Evolutionary conservation across 2,797 vertebrate genomes (phyloP).

Genomic region (Tokudaia tokunoshimensis): DNA sequence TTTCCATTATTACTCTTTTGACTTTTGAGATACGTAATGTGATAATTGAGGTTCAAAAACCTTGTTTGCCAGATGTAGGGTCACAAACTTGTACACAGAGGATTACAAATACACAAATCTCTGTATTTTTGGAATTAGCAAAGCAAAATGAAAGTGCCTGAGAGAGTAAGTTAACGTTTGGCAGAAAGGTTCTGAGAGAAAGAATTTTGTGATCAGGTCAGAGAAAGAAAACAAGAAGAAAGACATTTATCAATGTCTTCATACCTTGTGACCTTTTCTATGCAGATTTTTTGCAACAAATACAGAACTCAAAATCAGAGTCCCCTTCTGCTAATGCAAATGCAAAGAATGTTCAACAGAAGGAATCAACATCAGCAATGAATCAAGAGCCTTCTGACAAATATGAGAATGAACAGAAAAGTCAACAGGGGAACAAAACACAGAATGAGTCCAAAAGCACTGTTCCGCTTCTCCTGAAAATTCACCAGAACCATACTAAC

Average conservation of each 20-base stretch:
- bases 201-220: not conserved
- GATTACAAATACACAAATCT: not conserved
- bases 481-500: rapidly evolving
- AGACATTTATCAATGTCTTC: not conserved
- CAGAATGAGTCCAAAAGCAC: too few relatives aligned
- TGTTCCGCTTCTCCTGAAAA: too few relatives aligned
- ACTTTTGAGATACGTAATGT: not conserved
- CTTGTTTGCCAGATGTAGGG: not conserved
- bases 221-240: not conserved
- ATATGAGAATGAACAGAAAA: too few relatives aligned
- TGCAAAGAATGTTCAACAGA: too few relatives aligned
- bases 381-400: too few relatives aligned
- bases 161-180: not conserved
- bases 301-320: not conserved
- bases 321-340: too few relatives aligned
- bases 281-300: not conserved
- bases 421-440: too few relatives aligned
- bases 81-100: not conserved
- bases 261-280: not conserved
- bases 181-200: not conserved
- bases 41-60: too few relatives aligned
- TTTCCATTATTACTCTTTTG: not conserved
- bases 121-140: not conserved
- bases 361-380: too few relatives aligned
- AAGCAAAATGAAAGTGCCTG: not conserved